These are phyloP conservation scores for Lates calcarifer DNA, from an alignment of 2,113 vertebrate genomes.

Conservation along the genomic window DNA sequence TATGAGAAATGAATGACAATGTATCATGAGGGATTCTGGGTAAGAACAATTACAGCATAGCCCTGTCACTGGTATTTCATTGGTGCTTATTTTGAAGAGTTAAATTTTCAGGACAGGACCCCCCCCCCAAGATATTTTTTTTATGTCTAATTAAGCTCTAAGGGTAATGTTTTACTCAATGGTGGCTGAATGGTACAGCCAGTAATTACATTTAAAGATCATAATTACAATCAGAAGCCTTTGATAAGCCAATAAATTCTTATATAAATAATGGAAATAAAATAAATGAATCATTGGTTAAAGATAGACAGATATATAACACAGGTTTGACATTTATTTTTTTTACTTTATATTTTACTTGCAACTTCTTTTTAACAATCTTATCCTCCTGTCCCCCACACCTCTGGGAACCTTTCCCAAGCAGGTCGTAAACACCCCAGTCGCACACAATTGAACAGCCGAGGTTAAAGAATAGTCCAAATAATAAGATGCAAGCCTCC, in stretches of 20 bases:
- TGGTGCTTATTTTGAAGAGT: not conserved
- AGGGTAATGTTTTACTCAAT: not conserved
- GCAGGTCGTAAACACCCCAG: conserved; percentile 75
- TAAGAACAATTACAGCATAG: conserved; percentile 27
- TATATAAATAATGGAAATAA: not conserved
- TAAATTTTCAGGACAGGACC: not conserved
- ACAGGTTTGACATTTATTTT: not conserved
- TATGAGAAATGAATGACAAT: conserved; percentile 53
- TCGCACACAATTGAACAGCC: conserved; percentile 83
- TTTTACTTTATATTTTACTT: not conserved
- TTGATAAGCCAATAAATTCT: not conserved
- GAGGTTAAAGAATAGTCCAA: conserved; percentile 86
- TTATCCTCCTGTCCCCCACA: conserved; percentile 54
- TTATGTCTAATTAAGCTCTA: not conserved
- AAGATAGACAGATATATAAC: not conserved
- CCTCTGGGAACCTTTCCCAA: conserved; percentile 62
- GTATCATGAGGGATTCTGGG: conserved; percentile 23
- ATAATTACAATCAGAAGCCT: not conserved
- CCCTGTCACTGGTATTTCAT: not conserved
- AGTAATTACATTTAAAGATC: not conserved
- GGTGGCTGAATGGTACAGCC: not conserved
- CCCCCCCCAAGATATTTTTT: conserved; percentile 5
- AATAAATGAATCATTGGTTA: not conserved
- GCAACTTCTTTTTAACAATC: conserved; percentile 19
- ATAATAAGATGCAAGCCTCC: conserved; percentile 84